phyloP scores from a whole-genome alignment of 2,888 invertebrate species.

The Harmothoe impar region DNA sequence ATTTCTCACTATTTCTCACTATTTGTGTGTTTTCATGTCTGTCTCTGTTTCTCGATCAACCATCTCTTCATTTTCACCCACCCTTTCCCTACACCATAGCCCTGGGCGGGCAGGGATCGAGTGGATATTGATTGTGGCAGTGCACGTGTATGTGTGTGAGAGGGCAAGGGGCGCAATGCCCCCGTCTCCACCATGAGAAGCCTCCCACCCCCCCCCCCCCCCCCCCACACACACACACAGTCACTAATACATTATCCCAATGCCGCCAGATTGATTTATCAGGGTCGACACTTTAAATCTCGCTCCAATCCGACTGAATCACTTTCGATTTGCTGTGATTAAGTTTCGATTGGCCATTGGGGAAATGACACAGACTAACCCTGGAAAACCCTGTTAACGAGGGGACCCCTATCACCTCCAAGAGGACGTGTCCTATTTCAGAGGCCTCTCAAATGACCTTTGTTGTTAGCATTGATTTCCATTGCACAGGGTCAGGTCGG shows the following conservation, averaged over 20 bases:
- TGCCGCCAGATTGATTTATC: slow-evolving; percentile 7
- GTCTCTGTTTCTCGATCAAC: not conserved
- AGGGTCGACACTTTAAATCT: slow-evolving; percentile 19
- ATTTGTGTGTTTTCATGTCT: not conserved
- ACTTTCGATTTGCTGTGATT: slow-evolving; percentile 23
- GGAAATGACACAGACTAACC: not conserved
- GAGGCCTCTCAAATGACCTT: not conserved
- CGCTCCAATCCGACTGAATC: slow-evolving; percentile 16
- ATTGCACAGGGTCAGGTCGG: not conserved
- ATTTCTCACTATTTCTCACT: not conserved
- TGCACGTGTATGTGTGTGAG: not conserved
- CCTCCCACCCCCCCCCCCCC: not conserved
- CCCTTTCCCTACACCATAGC: not conserved
- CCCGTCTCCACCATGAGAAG: not conserved
- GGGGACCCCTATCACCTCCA: not conserved
- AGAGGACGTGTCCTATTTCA: not conserved
- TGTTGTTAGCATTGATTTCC: slow-evolving; percentile 26
- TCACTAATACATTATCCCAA: not conserved
- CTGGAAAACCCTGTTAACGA: not conserved
- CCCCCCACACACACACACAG: not conserved
- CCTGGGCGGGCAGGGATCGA: not conserved
- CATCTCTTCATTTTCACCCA: not conserved
- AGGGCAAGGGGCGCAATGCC: not conserved
- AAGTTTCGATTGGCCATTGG: slow-evolving; percentile 22
- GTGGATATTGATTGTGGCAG: not conserved